A percentile compares a stretch with the other conserved stretches of the same genome.
Conservation (phyloP, 1,140 invertebrate genomes). For the Drosophila nikananu region DNA sequence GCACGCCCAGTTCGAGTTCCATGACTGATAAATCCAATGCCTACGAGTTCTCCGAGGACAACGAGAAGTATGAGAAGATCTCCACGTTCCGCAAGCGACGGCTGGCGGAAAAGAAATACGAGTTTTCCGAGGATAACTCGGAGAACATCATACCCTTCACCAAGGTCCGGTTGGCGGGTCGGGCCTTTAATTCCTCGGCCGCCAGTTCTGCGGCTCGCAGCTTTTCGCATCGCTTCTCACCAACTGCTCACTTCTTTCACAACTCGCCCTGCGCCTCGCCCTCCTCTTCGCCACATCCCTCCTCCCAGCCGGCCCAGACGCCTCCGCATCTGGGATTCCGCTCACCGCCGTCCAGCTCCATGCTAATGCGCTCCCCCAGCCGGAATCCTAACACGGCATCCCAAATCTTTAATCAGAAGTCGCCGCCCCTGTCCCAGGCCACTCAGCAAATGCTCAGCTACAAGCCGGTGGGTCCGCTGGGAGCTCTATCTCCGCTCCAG, state of each 20-base stretch:
- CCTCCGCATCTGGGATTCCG: conserved; percentile 82
- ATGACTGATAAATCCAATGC: conserved; percentile 87
- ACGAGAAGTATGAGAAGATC: conserved; percentile 93
- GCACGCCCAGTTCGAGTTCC: conserved; percentile 53
- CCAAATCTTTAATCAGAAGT: conserved; percentile 75
- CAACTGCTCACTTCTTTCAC: conserved; percentile 73
- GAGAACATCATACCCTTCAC: conserved; percentile 93
- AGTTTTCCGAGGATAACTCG: conserved; percentile 94
- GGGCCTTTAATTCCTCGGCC: conserved; percentile 56
- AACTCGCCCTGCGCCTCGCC: conserved; percentile 82
- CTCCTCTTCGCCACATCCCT: conserved; percentile 76
- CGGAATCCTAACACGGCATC: conserved; percentile 53
- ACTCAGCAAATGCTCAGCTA: conserved; percentile 83
- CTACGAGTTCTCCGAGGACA: conserved; percentile 94
- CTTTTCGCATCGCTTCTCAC: conserved; percentile 59
- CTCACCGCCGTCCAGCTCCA: conserved; percentile 83
- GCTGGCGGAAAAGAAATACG: conserved; percentile 96
- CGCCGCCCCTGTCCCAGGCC: conserved; percentile 78
- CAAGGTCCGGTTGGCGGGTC: conserved; percentile 73
- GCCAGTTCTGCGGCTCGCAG: conserved; percentile 56
- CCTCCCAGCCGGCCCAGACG: conserved; percentile 63
- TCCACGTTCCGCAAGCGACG: conserved; percentile 92
- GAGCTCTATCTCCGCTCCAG: conserved; percentile 75
- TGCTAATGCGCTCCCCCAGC: conserved; percentile 78
- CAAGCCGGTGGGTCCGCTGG: conserved; percentile 74